Conservation (phyloP, 2,113 vertebrate species). For the Eleginops maclovinus region DNA sequence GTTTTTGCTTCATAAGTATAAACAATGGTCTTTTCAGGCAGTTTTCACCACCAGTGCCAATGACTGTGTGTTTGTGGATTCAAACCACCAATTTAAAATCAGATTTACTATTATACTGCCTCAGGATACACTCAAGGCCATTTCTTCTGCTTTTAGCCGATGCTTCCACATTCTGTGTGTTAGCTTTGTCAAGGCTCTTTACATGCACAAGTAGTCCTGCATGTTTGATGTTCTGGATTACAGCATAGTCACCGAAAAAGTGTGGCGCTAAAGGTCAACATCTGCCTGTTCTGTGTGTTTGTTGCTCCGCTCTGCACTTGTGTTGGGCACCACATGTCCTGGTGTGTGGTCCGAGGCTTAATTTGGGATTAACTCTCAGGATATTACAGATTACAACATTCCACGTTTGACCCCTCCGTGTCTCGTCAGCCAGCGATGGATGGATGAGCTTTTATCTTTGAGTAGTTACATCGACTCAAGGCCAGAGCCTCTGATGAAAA, state of each 20-base stretch:
- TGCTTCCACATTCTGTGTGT: not conserved
- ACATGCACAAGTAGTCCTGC: not conserved
- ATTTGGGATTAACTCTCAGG: constrained; percentile 74
- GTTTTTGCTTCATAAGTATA: too few relatives aligned
- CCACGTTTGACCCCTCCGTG: constrained; percentile 63
- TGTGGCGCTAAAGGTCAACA: constrained; percentile 40
- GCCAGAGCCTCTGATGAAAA: constrained; percentile 17
- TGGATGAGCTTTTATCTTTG: constrained; percentile 66
- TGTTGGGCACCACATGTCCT: constrained; percentile 62
- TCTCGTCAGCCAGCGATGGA: constrained; percentile 41
- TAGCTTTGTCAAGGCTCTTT: not conserved
- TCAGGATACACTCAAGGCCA: constrained; percentile 18
- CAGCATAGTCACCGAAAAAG: constrained; percentile 20
- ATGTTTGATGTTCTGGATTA: constrained; percentile 7
- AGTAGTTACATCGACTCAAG: constrained; percentile 52
- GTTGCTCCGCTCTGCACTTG: not conserved
- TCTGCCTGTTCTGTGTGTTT: not conserved
- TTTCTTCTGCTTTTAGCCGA: constrained; percentile 22
- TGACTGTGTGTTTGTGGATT: not conserved
- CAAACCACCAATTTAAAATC: not conserved
- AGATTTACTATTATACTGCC: constrained; percentile 19
- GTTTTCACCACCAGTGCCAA: not conserved
- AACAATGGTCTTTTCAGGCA: not conserved
- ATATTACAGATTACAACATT: constrained; percentile 72
- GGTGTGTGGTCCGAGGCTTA: constrained; percentile 62